Conservation (phyloP, 2,797 vertebrate genomes). For the Emys orbicularis region DNA sequence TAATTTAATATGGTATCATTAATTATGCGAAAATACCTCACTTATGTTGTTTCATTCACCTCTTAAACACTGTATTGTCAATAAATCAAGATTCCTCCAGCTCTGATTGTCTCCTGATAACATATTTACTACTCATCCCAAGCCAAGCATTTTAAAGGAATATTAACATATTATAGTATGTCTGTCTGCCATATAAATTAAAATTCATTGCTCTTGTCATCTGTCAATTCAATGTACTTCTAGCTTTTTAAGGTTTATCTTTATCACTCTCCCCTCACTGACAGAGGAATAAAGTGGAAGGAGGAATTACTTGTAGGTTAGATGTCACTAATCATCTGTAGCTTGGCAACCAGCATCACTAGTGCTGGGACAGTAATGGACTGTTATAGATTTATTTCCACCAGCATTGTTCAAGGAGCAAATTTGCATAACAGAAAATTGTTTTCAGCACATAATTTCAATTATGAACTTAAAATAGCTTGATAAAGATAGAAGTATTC, state of each 20-base stretch:
- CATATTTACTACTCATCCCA: background rate
- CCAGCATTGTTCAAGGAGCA: background rate
- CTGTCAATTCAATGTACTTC: background rate
- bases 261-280: background rate
- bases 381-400: background rate
- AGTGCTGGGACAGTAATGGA: background rate
- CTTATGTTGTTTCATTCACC: background rate
- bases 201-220: background rate
- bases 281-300: background rate
- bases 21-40: background rate
- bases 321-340: conserved; percentile 5
- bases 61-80: background rate
- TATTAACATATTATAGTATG: background rate
- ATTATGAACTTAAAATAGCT: background rate
- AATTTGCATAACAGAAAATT: background rate
- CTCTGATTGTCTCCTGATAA: background rate
- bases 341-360: background rate
- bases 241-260: background rate
- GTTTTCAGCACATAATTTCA: background rate
- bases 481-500: background rate
- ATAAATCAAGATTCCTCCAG: background rate
- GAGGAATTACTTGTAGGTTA: background rate
- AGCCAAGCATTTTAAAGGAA: background rate
- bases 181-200: background rate
- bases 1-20: background rate